Evolutionary conservation across 2,113 vertebrate species (phyloP).

Genomic region (Pomatorhinus ruficollis): DNA sequence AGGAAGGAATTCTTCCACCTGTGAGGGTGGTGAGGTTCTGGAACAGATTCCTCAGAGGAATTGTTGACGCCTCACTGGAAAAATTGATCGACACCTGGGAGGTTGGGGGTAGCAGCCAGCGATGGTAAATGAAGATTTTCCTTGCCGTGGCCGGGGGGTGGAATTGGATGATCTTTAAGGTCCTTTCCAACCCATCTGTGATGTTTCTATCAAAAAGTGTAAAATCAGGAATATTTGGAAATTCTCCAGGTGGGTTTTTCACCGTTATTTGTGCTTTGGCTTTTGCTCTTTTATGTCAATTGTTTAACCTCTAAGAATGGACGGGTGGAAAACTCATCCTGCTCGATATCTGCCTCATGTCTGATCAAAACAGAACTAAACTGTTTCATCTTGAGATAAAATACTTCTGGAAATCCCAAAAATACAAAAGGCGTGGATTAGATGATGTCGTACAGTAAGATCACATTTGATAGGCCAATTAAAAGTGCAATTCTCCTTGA

Average conservation of each 20-base stretch:
- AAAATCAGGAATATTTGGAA: neutral
- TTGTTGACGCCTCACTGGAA: neutral
- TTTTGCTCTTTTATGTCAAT: neutral
- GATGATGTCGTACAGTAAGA: neutral
- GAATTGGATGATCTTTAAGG: neutral
- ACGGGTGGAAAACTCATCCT: neutral
- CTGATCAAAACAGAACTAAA: neutral
- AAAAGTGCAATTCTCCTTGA: neutral
- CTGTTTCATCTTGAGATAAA: neutral
- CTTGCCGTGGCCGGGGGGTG: accelerated
- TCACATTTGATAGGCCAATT: neutral
- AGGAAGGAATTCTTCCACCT: neutral
- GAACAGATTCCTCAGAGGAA: neutral
- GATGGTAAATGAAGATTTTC: no score
- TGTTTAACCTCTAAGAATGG: neutral
- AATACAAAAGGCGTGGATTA: neutral
- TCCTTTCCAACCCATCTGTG: neutral
- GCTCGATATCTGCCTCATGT: neutral
- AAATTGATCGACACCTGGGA: no score
- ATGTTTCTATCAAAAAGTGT: neutral
- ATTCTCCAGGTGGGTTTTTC: neutral
- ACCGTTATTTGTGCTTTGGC: accelerated
- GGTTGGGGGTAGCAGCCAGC: no score
- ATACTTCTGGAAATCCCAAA: neutral
- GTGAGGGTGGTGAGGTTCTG: neutral